Percentiles rank a stretch among this genome's conserved stretches.
phyloP scores from a whole-genome alignment of 2,888 invertebrate species.

The Augiades crinisus region DNA sequence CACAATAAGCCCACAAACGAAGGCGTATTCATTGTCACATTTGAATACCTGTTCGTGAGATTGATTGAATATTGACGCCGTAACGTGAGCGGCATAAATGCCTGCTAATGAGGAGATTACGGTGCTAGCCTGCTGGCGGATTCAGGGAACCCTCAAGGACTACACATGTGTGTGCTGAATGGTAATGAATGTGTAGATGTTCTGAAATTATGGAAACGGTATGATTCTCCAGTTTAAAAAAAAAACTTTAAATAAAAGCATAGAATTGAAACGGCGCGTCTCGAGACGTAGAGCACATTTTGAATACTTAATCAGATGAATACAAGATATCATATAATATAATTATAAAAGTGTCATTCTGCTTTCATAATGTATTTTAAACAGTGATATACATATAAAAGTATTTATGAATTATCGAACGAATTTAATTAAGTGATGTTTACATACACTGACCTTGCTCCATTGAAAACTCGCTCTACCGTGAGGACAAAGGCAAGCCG shows the following conservation, averaged over 20 bases:
- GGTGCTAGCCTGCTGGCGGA: constrained; percentile 6
- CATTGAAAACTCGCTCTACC: not conserved
- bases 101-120: constrained; percentile 12
- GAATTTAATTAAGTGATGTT: not conserved
- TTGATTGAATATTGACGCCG: constrained; percentile 23
- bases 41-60: constrained; percentile 23
- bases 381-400: too few species aligned
- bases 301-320: too few species aligned
- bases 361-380: too few species aligned
- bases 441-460: constrained; percentile 5
- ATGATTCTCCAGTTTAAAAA: too few species aligned
- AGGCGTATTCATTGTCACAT: constrained; percentile 12
- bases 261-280: too few species aligned
- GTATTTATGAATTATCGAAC: too few species aligned
- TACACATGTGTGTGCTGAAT: constrained; percentile 10
- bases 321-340: too few species aligned
- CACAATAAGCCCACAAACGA: constrained; percentile 11
- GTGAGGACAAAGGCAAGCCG: constrained; percentile 11
- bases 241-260: too few species aligned
- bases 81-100: constrained; percentile 11
- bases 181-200: not conserved
- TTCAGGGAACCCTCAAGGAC: constrained; percentile 17
- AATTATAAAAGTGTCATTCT: too few species aligned
- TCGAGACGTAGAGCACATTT: too few species aligned
- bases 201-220: not conserved